Percentiles rank a stretch among this genome's conserved stretches.
These are phyloP conservation scores for Penaeus monodon DNA, from an alignment of 2,888 invertebrate species.

Conservation along the genomic window DNA sequence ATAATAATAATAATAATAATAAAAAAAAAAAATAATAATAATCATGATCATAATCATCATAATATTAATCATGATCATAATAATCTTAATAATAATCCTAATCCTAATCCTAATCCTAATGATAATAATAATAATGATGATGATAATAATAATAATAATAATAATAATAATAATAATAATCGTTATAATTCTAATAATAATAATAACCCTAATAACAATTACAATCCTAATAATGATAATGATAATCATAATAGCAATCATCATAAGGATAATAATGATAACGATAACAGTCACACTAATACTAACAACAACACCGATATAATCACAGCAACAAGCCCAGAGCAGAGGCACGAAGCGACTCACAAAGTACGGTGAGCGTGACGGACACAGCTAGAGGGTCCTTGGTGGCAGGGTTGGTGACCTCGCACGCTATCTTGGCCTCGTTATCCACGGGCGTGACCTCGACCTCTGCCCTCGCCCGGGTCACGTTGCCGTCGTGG, in stretches of 20 bases:
- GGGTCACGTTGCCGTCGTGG: conserved; percentile 36
- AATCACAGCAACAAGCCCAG: no score
- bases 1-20: background rate
- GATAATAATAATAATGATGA: background rate
- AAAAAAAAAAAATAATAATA: background rate
- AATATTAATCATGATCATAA: conserved; percentile 5
- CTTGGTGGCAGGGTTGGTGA: conserved; percentile 89
- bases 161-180: background rate
- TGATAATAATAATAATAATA: background rate
- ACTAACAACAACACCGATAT: no score
- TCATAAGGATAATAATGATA: conserved; percentile 14
- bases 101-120: background rate
- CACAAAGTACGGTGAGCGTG: conserved; percentile 89
- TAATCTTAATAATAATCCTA: conserved; percentile 3
- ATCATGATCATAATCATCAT: background rate
- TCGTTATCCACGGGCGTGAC: conserved; percentile 93
- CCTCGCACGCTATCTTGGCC: conserved; percentile 92
- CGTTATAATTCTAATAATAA: no score
- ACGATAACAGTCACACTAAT: no score
- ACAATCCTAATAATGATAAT: background rate
- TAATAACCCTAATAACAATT: no score
- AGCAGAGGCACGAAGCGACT: conserved; percentile 74
- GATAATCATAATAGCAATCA: conserved; percentile 1
- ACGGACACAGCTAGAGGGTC: conserved; percentile 87
- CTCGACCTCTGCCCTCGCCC: conserved; percentile 80